Evolutionary conservation across 2,888 invertebrate species (phyloP), one percentile per base, ranked within the genome.

Genomic region (Pediacus dermestoides): DNA sequence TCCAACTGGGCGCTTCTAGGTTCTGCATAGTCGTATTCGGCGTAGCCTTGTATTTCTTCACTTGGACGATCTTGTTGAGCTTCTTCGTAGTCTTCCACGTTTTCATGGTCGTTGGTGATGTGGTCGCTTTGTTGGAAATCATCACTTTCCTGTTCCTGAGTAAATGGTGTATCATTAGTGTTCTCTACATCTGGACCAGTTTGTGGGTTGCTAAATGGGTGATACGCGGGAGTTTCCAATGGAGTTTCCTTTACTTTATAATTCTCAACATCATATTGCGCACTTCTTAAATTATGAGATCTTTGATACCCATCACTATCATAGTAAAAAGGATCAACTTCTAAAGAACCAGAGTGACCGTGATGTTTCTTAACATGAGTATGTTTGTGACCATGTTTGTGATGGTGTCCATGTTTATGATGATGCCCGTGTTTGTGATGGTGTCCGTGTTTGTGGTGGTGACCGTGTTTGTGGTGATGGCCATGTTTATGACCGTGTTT

Each of bases 231-330:
- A 1, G 43, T 42, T 4, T 45, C 47, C 10, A 40, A 34, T 1
- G 52, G 52, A 39, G 39, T 42, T 30, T 52, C 50, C 18, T 47
- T 42, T 4, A 52, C 50, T 25, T 50, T 46, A 30, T 50, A 52
- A 15, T n/a, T n/a, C 6, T 38, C 34, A 7, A 44, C 4, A 12
- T 45, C 33, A 26, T 35, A 39, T 11, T 28, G 39, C 30, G 55
- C 53, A 10, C 43, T 50, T 12, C 40, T 43, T 8, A 54, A 11
- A n/a, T 53, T 53, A 6, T 44, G 45, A 1, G 38, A 31, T 2
- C 46, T 36, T 25, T 42, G 37, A 31, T 46, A 45, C 4, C 39
- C 50, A 25, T 52, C 44, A 10, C 48, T 44, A 13, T 30, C 32
- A 12, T 39, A 23, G 16, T 45, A 11, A n/a, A 34, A n/a, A n/a